phyloP scores from a whole-genome alignment of 1,140 invertebrate species.

The Panagrolaimus sp. region DNA sequence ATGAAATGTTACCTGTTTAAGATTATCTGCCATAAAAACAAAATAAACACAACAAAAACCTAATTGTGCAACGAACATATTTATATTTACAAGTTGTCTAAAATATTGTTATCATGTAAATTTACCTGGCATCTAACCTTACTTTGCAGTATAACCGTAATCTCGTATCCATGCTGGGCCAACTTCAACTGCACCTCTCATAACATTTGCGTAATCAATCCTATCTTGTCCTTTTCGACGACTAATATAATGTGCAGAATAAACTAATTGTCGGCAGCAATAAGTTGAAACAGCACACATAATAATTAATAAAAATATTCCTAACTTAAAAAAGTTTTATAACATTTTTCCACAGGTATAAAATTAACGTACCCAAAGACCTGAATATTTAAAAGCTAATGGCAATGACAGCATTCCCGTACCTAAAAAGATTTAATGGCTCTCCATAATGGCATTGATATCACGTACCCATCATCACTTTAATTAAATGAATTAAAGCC shows the following conservation, averaged over 20 bases:
- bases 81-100: constrained; percentile 56
- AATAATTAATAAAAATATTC: constrained; percentile 46
- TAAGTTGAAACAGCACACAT: constrained; percentile 52
- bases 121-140: not conserved
- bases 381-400: constrained; percentile 54
- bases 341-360: constrained; percentile 5
- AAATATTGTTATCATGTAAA: constrained; percentile 16
- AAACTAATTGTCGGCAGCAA: constrained; percentile 50
- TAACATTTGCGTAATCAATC: constrained; percentile 53
- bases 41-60: constrained; percentile 94
- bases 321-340: constrained; percentile 51
- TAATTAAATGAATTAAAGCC: constrained; percentile 51
- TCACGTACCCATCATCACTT: constrained; percentile 56
- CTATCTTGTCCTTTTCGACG: constrained; percentile 47
- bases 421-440: too few species aligned
- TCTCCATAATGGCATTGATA: too few species aligned
- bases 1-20: constrained; percentile 56
- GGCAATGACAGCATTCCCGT: constrained; percentile 52
- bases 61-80: constrained; percentile 79
- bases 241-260: constrained; percentile 47
- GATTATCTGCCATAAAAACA: constrained; percentile 78
- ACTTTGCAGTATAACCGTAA: constrained; percentile 53
- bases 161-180: constrained; percentile 48
- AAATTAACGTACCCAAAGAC: constrained; percentile 41
- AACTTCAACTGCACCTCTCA: constrained; percentile 51